A percentile compares a stretch with the other conserved stretches of the same genome.
phyloP scores from a whole-genome alignment of 2,113 vertebrate genomes.

The Serilophus lunatus region DNA sequence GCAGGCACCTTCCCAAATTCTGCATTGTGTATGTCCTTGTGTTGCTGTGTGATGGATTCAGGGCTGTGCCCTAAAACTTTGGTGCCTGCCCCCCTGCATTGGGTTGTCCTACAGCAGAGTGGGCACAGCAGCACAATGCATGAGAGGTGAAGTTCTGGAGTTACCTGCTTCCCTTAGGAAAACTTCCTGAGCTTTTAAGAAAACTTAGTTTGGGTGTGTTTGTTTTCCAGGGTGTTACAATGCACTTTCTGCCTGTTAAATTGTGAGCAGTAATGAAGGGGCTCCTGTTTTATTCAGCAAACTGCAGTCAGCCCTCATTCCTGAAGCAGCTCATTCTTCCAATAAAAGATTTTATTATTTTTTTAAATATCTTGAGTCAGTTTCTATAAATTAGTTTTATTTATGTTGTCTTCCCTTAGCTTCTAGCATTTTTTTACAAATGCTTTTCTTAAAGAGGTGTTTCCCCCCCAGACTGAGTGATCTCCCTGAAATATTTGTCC shows the following conservation, averaged over 20 bases:
- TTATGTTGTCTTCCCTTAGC: neutral
- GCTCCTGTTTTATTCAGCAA: neutral
- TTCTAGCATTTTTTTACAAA: neutral
- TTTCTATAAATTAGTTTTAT: neutral
- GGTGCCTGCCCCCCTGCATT: neutral
- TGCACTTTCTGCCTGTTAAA: neutral
- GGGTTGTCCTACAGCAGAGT: neutral
- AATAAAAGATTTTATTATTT: neutral
- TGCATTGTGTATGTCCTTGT: neutral
- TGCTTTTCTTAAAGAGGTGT: neutral
- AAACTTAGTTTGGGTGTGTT: neutral
- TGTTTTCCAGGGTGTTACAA: neutral
- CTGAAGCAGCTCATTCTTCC: neutral
- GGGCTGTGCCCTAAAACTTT: neutral
- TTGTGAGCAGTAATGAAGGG: neutral
- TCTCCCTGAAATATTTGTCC: neutral
- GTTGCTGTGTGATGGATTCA: neutral
- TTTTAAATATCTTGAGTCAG: neutral
- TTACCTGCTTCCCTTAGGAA: neutral
- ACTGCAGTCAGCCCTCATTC: neutral
- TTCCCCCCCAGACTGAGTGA: neutral
- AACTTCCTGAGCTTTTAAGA: no score
- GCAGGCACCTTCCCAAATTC: neutral
- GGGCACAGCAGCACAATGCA: neutral
- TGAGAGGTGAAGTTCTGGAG: neutral